phyloP scores from a whole-genome alignment of 2,113 vertebrate genomes.

The Balaeniceps rex region DNA sequence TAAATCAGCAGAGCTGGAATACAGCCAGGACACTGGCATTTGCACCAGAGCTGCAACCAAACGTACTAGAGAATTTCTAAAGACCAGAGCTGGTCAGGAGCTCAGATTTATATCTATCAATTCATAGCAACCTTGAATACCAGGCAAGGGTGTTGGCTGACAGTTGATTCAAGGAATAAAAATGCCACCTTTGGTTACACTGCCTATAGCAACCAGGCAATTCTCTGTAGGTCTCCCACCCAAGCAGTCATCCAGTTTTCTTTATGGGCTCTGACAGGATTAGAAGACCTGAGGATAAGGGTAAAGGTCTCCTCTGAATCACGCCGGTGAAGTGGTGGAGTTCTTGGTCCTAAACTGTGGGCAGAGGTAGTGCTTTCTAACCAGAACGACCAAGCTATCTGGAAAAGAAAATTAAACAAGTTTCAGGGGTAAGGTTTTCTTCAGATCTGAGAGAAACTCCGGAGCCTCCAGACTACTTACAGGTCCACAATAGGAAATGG shows the following conservation, averaged over 20 bases:
- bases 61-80: background rate
- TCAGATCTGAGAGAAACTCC: background rate
- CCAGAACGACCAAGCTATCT: background rate
- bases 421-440: background rate
- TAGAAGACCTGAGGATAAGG: background rate
- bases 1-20: background rate
- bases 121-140: conserved; percentile 43
- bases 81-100: conserved; percentile 46
- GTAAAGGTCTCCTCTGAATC: conserved; percentile 8
- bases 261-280: background rate
- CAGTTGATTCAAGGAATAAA: conserved; percentile 27
- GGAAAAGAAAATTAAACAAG: background rate
- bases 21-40: background rate
- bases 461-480: background rate
- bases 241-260: background rate
- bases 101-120: conserved; percentile 54
- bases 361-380: background rate
- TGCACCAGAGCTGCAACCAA: background rate
- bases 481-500: background rate
- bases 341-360: background rate
- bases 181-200: conserved; percentile 39
- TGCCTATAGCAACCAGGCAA: conserved; percentile 33
- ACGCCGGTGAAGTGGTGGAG: background rate
- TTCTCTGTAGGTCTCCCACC: background rate
- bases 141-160: conserved; percentile 51